A percentile compares a stretch with the other conserved stretches of the same genome.
phyloP scores from a whole-genome alignment of 2,888 invertebrate species.

The Pycnomerus fuliginosus region DNA sequence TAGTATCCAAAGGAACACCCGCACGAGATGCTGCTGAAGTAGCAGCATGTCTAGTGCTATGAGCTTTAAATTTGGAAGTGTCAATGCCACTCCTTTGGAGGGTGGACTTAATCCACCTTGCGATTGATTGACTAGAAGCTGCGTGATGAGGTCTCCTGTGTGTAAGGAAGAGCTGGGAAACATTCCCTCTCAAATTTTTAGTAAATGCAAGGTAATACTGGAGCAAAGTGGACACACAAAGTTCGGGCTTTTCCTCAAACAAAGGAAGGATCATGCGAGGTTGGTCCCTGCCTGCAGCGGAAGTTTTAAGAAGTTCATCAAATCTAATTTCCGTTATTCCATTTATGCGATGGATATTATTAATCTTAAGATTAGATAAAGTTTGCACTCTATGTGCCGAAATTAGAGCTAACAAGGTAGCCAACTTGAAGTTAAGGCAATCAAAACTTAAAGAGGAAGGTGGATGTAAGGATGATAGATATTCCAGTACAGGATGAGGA shows the following conservation, averaged over 20 bases:
- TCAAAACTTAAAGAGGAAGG: constrained; percentile 3
- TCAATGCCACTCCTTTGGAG: constrained; percentile 22
- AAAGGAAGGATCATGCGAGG: neutral
- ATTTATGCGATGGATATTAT: constrained; percentile 9
- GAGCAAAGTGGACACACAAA: neutral
- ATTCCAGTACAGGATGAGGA: constrained; percentile 19
- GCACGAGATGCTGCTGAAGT: constrained; percentile 28
- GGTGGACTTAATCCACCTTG: neutral
- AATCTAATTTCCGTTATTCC: neutral
- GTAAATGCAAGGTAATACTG: neutral
- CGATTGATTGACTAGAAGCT: neutral
- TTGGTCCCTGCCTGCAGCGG: neutral
- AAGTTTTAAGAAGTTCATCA: neutral
- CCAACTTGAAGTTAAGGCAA: constrained; percentile 2
- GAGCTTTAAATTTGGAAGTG: constrained; percentile 21
- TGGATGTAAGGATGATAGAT: constrained; percentile 8
- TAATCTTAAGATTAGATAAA: constrained; percentile 13
- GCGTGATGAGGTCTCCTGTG: neutral
- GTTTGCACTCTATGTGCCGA: constrained; percentile 14
- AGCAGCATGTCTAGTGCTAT: constrained; percentile 30
- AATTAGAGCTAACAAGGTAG: neutral
- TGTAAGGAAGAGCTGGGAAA: neutral
- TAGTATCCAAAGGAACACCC: constrained; percentile 24
- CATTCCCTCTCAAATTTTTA: neutral
- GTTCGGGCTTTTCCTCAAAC: neutral